These are phyloP conservation scores for Cantharis rustica DNA, from an alignment of 2,888 invertebrate species.

Conservation along the genomic window DNA sequence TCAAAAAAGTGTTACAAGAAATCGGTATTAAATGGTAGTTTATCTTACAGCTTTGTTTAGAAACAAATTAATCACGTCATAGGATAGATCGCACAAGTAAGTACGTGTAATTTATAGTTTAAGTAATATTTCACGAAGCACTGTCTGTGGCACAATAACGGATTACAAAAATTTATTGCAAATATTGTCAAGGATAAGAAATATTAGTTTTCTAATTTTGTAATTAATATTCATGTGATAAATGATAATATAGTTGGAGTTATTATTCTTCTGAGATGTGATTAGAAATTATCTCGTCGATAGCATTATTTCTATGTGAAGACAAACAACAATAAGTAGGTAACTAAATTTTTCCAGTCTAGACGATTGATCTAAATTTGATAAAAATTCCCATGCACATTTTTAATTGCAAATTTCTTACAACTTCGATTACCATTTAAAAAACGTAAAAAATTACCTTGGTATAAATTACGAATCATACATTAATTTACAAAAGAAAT, in stretches of 20 bases:
- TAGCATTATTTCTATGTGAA: not conserved
- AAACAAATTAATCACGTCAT: constrained; percentile 1
- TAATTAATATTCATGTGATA: not conserved
- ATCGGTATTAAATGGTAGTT: not conserved
- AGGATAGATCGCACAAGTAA: constrained; percentile 1
- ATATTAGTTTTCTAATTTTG: constrained; percentile 1
- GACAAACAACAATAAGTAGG: not conserved
- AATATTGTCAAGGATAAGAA: constrained; percentile 1
- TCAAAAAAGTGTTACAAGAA: not conserved
- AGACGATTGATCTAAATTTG: not conserved
- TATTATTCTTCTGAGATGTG: not conserved
- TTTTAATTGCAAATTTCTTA: not conserved
- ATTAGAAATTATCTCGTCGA: not conserved
- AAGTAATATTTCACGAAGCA: not conserved
- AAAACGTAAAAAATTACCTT: not conserved
- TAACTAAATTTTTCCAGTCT: not conserved
- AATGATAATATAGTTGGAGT: not conserved
- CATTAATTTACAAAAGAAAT: not conserved
- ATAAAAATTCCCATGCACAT: not conserved
- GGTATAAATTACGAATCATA: not conserved
- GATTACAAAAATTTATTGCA: constrained; percentile 4
- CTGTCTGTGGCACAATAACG: constrained; percentile 3
- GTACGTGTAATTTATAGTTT: constrained; percentile 3
- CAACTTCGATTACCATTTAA: not conserved
- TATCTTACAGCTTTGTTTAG: not conserved